phyloP scores from a whole-genome alignment of 1,140 invertebrate genomes.

The Neodiprion lecontei region DNA sequence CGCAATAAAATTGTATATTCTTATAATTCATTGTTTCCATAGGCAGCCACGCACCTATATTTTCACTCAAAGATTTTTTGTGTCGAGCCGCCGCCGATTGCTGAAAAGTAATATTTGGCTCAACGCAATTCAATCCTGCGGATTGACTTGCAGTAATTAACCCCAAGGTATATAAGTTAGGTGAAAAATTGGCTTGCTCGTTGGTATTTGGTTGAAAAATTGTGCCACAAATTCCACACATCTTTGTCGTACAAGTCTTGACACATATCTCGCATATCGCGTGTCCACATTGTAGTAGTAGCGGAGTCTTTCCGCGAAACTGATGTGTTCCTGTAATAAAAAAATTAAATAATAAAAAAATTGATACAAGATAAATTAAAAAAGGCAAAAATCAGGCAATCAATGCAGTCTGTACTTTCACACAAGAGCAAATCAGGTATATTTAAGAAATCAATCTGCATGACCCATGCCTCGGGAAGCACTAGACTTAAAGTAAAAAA shows the following conservation, averaged over 20 bases:
- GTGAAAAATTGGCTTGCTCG: conserved; percentile 31
- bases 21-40: too few species aligned
- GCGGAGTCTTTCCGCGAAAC: conserved; percentile 36
- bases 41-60: neutral
- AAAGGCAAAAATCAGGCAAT: conserved; percentile 14
- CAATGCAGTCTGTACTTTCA: neutral
- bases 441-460: too few species aligned
- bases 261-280: conserved; percentile 49
- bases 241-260: conserved; percentile 12
- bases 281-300: conserved; percentile 57
- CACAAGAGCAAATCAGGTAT: too few species aligned
- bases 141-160: conserved; percentile 21
- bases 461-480: too few species aligned
- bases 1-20: too few species aligned
- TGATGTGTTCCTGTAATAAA: conserved; percentile 34
- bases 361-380: conserved; percentile 15
- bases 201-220: neutral
- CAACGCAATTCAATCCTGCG: conserved; percentile 17
- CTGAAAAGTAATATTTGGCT: conserved; percentile 39
- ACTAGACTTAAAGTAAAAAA: too few species aligned
- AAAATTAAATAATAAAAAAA: conserved; percentile 11
- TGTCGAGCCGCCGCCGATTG: conserved; percentile 21
- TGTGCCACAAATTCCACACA: conserved; percentile 19
- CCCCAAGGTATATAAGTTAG: conserved; percentile 45
- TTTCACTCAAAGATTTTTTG: conserved; percentile 25